Base-by-base conservation (phyloP, 1,140 invertebrate genomes). In the Lucilia sericata region DNA sequence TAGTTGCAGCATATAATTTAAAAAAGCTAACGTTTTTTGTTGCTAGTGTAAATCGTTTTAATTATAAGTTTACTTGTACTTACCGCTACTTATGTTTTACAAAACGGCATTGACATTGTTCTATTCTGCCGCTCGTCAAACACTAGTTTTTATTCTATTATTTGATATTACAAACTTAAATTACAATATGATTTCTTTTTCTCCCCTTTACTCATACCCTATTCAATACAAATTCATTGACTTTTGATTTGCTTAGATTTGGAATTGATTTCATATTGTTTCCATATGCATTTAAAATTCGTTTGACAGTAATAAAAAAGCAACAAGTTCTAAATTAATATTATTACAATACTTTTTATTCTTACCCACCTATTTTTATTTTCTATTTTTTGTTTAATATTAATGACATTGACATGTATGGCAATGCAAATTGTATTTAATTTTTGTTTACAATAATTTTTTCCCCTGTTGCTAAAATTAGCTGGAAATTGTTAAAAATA, bases 101-200 rank as follows among this genome's bases (percentile, higher is more conserved):
- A 80, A 47, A 49, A 51, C 19, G 76, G 76, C 76, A 80, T 80
- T 80, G 76, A 80, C 42, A 80, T 80, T 80, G 76, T 80, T 80
- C 51, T 49, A 30, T 30, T 30, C 25, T 49, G 13, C 5, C 13
- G 5, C 51, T 12, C 51, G 51, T 12, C 42, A 10, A 42, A 10
- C 5, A 42, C 42, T 42, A 7, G 42, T 12, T 55, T 17, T 55
- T 12, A 12, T 17, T 55, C 13, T 55, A 55, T 55, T n/a, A n/a
- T n/a, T n/a, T n/a, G n/a, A n/a, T n/a, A n/a, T n/a, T n/a, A n/a
- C n/a, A n/a, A n/a, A n/a, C n/a, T n/a, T n/a, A n/a, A n/a, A n/a
- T n/a, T n/a, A n/a, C n/a, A n/a, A 51, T 17, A 51, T 51, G 2
- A 13, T 12, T 51, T 51, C 10, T 13, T n/a, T n/a, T 30, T 3